phyloP scores from a whole-genome alignment of 2,797 vertebrate genomes.

The Leptatherina wallacei region DNA sequence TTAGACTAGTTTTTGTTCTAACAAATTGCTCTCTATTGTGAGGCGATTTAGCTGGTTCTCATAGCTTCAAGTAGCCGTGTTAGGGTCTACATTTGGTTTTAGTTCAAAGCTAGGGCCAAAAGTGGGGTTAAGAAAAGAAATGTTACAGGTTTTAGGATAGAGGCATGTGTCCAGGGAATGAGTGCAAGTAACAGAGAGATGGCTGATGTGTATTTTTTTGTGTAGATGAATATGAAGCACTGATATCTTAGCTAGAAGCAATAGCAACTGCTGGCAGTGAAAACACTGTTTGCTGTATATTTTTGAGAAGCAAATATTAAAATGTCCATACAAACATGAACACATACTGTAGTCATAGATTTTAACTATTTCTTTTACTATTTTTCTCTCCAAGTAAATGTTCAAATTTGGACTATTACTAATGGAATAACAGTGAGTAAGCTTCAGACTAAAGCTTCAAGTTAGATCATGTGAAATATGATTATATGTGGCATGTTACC shows the following conservation, averaged over 20 bases:
- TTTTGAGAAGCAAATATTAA: neutral
- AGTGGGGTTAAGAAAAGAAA: neutral
- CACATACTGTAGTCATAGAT: neutral
- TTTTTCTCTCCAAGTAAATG: too few species aligned
- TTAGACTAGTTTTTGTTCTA: neutral
- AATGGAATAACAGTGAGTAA: neutral
- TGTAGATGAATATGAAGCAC: neutral
- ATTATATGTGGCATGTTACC: constrained; percentile 17
- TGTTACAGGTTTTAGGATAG: neutral
- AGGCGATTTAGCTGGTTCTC: neutral
- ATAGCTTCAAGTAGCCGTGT: neutral
- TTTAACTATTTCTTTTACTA: too few species aligned
- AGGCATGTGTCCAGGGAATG: neutral
- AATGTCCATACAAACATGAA: neutral
- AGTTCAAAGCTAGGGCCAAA: neutral
- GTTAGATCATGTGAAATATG: constrained; percentile 15
- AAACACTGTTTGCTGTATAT: neutral
- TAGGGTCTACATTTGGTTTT: neutral
- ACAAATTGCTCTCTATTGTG: neutral
- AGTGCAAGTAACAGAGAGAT: neutral
- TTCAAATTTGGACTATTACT: neutral
- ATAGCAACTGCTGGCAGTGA: neutral
- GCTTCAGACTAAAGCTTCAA: neutral
- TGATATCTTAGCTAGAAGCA: neutral
- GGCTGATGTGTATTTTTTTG: neutral